Percentiles rank a stretch among this genome's conserved stretches.
Conservation (phyloP, 2,113 vertebrate species). For the Cepphus grylle region DNA sequence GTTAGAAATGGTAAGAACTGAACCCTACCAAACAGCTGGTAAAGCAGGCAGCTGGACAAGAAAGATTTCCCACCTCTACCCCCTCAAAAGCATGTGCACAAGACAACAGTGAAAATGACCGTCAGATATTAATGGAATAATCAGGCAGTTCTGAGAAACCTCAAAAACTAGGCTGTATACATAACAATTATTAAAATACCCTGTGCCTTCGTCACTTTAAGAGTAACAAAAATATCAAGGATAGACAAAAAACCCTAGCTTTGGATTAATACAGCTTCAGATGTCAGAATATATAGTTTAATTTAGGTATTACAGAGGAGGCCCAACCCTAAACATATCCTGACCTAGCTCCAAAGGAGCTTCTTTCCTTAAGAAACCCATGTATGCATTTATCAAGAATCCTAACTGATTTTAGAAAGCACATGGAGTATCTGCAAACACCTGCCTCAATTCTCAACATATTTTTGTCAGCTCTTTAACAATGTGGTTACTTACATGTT, state of each 20-base stretch:
- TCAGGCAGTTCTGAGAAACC: background rate
- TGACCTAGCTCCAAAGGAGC: background rate
- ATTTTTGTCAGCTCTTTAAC: background rate
- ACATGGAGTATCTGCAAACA: background rate
- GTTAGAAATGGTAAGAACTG: background rate
- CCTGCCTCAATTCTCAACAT: background rate
- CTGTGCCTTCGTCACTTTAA: background rate
- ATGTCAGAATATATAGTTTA: background rate
- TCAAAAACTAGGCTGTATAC: background rate
- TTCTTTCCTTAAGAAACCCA: background rate
- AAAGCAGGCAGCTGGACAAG: background rate
- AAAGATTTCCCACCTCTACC: background rate
- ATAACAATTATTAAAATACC: background rate
- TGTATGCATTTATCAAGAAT: background rate
- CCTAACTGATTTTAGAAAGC: background rate
- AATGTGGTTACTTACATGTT: slow-evolving; percentile 80
- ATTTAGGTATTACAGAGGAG: background rate
- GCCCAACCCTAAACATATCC: background rate
- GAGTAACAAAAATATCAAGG: background rate
- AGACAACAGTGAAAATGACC: background rate
- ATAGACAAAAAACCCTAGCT: background rate
- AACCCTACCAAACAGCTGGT: background rate
- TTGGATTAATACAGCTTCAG: background rate
- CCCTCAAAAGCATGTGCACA: background rate
- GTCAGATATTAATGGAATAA: background rate